phyloP scores from a whole-genome alignment of 2,113 vertebrate genomes.

The Chionomys nivalis region DNA sequence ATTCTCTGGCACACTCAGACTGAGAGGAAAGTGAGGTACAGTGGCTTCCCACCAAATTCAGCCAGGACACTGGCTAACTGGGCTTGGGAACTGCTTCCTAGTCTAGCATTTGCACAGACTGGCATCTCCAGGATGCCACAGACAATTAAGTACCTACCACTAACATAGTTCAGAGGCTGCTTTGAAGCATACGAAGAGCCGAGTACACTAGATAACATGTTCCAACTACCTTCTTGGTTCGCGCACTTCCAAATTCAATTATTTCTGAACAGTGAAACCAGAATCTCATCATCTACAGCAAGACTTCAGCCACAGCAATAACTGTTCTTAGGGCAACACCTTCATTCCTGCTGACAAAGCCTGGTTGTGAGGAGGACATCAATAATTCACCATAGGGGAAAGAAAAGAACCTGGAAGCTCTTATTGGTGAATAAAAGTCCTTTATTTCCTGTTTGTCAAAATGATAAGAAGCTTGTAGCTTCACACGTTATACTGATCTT shows the following conservation, averaged over 20 bases:
- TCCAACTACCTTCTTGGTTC: not conserved
- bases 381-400: not conserved
- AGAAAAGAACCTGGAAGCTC: not conserved
- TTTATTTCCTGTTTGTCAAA: not conserved
- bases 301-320: not conserved
- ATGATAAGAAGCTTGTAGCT: not conserved
- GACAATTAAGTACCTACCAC: not conserved
- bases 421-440: not conserved
- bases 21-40: not conserved
- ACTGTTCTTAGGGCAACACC: not conserved
- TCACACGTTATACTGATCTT: not conserved
- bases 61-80: not conserved
- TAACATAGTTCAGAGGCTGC: not conserved
- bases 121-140: not conserved
- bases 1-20: not conserved
- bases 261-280: conserved; percentile 39
- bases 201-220: not conserved
- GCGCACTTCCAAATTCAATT: not conserved
- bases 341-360: not conserved
- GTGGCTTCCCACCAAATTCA: not conserved
- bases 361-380: not conserved
- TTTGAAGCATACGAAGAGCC: not conserved
- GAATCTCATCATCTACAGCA: conserved; percentile 16
- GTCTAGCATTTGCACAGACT: not conserved
- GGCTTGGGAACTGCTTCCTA: not conserved